phyloP scores from a whole-genome alignment of 2,113 vertebrate species.

The Helogale parvula region DNA sequence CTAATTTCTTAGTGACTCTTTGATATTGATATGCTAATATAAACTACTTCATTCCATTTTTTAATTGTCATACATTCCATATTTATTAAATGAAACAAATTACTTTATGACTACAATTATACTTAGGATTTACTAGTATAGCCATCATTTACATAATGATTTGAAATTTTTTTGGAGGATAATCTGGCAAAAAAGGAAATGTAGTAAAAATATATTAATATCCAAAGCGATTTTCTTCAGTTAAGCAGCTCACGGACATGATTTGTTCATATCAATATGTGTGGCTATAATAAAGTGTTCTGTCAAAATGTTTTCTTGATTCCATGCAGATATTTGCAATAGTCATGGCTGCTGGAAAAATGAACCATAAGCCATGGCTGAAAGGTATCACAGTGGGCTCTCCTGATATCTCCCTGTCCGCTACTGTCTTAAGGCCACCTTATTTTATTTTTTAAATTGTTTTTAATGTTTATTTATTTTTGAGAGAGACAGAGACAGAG shows the following conservation, averaged over 20 bases:
- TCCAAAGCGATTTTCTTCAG: background rate
- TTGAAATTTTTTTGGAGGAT: background rate
- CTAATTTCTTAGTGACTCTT: background rate
- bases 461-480: no score
- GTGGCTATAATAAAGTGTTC: background rate
- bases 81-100: background rate
- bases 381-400: background rate
- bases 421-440: background rate
- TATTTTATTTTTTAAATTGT: background rate
- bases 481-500: no score
- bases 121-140: background rate
- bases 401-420: background rate
- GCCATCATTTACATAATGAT: background rate
- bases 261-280: background rate
- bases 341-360: background rate
- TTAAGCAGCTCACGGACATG: background rate
- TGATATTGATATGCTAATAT: background rate
- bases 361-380: background rate
- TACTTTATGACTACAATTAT: background rate
- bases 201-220: background rate
- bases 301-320: background rate
- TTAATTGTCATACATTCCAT: background rate
- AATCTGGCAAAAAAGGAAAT: background rate
- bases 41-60: background rate
- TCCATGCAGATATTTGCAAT: background rate